These are phyloP conservation scores for Cinclus mexicanus DNA, from an alignment of 2,113 vertebrate genomes.

Conservation along the genomic window DNA sequence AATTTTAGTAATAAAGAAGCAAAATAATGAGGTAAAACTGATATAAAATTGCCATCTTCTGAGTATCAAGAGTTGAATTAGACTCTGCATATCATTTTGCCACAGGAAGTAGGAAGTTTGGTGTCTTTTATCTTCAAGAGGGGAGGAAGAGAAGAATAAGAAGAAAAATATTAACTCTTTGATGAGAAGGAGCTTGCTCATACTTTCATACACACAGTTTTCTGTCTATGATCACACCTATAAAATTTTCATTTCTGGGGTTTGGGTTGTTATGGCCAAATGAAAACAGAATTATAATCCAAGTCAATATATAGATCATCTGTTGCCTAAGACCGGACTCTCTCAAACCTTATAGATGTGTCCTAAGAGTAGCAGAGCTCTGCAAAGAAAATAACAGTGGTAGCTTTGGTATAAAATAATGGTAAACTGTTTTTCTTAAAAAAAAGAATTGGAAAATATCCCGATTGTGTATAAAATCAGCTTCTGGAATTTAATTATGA, in stretches of 20 bases:
- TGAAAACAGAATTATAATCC: neutral
- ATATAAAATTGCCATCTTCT: neutral
- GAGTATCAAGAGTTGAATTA: neutral
- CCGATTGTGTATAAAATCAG: neutral
- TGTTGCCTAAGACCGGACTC: neutral
- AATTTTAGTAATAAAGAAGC: neutral
- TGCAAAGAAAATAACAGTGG: neutral
- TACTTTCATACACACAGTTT: neutral
- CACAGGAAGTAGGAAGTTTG: neutral
- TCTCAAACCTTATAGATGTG: neutral
- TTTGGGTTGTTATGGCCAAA: neutral
- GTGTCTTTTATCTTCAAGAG: neutral
- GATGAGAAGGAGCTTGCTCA: neutral
- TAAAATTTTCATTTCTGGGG: neutral
- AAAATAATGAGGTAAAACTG: neutral
- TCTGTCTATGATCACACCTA: neutral
- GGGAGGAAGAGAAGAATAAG: neutral
- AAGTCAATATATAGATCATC: neutral
- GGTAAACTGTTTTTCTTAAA: neutral
- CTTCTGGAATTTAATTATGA: neutral
- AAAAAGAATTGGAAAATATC: neutral
- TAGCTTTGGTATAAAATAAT: neutral
- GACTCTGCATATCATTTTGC: neutral
- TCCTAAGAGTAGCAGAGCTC: neutral
- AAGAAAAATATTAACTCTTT: neutral